phyloP scores from a whole-genome alignment of 2,888 invertebrate genomes.

The Sarcophaga rosellei region DNA sequence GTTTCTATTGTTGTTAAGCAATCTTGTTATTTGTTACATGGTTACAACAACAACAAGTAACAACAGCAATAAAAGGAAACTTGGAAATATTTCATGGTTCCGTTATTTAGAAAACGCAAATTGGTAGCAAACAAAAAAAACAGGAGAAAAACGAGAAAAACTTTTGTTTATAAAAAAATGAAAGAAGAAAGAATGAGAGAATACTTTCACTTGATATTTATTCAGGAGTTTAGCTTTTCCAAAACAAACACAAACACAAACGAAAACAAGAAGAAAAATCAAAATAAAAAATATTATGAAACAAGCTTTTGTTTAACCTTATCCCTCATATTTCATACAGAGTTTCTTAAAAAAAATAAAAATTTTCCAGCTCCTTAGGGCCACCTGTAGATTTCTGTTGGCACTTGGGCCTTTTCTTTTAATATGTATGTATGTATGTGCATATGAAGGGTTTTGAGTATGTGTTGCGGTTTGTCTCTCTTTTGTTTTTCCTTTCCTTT shows the following conservation, averaged over 20 bases:
- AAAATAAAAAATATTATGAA: background rate
- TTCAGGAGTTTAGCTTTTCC: slow-evolving; percentile 39
- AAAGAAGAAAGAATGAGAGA: slow-evolving; percentile 16
- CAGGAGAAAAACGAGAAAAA: no score
- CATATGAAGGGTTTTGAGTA: background rate
- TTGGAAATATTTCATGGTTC: slow-evolving; percentile 43
- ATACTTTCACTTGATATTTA: slow-evolving; percentile 38
- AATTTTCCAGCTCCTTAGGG: slow-evolving; percentile 19
- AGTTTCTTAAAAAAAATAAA: slow-evolving; percentile 11
- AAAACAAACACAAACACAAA: slow-evolving; percentile 9
- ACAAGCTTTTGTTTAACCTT: slow-evolving; percentile 31
- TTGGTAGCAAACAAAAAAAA: background rate
- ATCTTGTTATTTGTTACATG: slow-evolving; percentile 65
- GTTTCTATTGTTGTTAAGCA: slow-evolving; percentile 57
- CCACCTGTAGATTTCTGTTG: slow-evolving; percentile 52
- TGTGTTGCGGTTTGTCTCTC: background rate
- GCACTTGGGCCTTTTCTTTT: background rate
- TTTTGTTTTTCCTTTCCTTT: background rate
- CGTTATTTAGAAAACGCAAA: slow-evolving; percentile 5
- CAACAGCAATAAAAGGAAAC: slow-evolving; percentile 25
- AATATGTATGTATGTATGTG: background rate
- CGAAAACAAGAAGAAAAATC: no score
- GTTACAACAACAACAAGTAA: slow-evolving; percentile 16
- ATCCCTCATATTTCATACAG: slow-evolving; percentile 20
- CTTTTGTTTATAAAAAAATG: background rate